Evolutionary conservation across 2,888 invertebrate species (phyloP).

Genomic region (Rhyacophila evoluta): DNA sequence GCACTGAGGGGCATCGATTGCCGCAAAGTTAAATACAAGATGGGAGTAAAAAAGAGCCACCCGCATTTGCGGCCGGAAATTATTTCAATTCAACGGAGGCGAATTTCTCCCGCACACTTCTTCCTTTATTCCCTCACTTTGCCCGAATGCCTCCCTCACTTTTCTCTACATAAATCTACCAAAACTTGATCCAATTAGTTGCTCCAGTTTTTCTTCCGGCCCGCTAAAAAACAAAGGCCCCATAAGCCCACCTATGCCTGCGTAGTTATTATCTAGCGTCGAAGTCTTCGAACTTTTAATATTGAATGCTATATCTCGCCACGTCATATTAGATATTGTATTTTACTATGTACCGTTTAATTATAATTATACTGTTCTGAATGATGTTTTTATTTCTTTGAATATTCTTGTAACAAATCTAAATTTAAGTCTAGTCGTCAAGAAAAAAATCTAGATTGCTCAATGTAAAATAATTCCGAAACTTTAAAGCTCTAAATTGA

Average conservation of each 20-base stretch:
- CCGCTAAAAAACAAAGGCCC: conserved; percentile 25
- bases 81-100: background rate
- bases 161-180: conserved; percentile 27
- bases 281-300: background rate
- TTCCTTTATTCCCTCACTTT: background rate
- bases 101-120: conserved; percentile 15
- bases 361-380: no score
- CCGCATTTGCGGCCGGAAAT: conserved; percentile 5
- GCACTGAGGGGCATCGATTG: no score
- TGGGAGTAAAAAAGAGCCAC: background rate
- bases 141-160: background rate
- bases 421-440: no score
- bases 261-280: background rate
- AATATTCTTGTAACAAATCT: no score
- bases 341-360: no score
- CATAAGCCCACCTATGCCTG: background rate
- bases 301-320: background rate
- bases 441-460: no score
- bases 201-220: conserved; percentile 17
- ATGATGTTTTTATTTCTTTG: no score
- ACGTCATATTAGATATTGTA: no score
- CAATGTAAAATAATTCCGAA: no score
- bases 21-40: conserved; percentile 9
- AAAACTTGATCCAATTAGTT: conserved; percentile 40
- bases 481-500: no score